A percentile compares a stretch with the other conserved stretches of the same genome.
These are phyloP conservation scores for Exocentrus adspersus DNA, from an alignment of 2,888 invertebrate species.

Conservation along the genomic window DNA sequence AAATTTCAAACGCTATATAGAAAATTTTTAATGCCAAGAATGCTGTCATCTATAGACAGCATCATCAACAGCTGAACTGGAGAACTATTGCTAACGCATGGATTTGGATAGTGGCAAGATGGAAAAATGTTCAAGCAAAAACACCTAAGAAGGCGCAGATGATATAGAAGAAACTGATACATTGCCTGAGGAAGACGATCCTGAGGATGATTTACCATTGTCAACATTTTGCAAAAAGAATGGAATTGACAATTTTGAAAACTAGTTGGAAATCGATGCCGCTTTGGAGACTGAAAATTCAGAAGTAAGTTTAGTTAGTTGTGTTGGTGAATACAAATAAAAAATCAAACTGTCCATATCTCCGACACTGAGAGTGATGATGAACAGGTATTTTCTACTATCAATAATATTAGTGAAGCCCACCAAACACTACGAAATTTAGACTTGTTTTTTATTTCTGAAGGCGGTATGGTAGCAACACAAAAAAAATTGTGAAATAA, in stretches of 20 bases:
- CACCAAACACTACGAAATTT: not conserved
- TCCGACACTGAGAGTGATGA: not conserved
- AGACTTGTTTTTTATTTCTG: too few relatives aligned
- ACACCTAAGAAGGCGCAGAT: slow-evolving; percentile 5
- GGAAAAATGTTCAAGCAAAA: slow-evolving; percentile 14
- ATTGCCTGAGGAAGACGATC: not conserved
- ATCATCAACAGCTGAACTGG: not conserved
- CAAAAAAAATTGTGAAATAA: too few relatives aligned
- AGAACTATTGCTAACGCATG: not conserved
- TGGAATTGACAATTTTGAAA: too few relatives aligned
- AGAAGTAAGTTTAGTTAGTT: not conserved
- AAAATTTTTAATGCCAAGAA: slow-evolving; percentile 5
- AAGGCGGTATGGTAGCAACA: too few relatives aligned
- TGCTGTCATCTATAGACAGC: slow-evolving; percentile 7
- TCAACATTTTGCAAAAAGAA: too few relatives aligned
- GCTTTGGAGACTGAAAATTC: not conserved
- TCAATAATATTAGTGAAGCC: not conserved
- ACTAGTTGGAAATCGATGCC: too few relatives aligned
- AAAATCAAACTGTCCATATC: too few relatives aligned
- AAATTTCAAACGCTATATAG: slow-evolving; percentile 19
- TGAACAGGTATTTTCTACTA: not conserved
- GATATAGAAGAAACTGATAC: not conserved
- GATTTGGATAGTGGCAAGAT: not conserved
- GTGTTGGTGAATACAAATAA: too few relatives aligned
- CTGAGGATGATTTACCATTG: not conserved